Conservation (phyloP, 2,113 vertebrate species). For the Psilopsiagon aurifrons region DNA sequence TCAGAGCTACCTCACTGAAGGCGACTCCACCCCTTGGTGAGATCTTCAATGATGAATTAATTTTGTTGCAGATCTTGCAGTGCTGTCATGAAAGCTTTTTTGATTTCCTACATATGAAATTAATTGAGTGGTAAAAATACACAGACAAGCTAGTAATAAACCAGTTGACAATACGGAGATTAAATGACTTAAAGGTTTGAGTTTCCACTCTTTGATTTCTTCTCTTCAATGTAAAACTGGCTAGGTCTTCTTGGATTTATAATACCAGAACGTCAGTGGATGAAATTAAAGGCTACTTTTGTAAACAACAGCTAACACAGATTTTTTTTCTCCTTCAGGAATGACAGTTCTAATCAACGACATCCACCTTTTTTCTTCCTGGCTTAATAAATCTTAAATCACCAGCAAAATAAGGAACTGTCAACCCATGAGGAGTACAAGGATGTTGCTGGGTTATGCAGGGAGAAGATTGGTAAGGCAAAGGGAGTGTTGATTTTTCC, state of each 20-base stretch:
- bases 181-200: neutral
- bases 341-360: neutral
- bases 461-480: accelerated
- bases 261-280: neutral
- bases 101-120: neutral
- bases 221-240: neutral
- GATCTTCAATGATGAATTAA: neutral
- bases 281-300: neutral
- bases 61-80: neutral
- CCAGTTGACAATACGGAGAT: neutral
- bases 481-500: neutral
- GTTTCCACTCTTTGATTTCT: neutral
- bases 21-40: neutral
- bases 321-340: neutral
- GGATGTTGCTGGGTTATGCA: neutral
- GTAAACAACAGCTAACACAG: neutral
- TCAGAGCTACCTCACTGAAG: neutral
- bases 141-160: neutral
- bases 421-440: neutral
- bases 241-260: neutral
- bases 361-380: neutral
- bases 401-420: neutral
- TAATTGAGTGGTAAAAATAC: neutral
- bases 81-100: neutral
- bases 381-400: neutral